Percentiles rank a stretch among this genome's conserved stretches.
Evolutionary conservation across 2,888 invertebrate species (phyloP).

Genomic region (Glaucopsyche alexis): DNA sequence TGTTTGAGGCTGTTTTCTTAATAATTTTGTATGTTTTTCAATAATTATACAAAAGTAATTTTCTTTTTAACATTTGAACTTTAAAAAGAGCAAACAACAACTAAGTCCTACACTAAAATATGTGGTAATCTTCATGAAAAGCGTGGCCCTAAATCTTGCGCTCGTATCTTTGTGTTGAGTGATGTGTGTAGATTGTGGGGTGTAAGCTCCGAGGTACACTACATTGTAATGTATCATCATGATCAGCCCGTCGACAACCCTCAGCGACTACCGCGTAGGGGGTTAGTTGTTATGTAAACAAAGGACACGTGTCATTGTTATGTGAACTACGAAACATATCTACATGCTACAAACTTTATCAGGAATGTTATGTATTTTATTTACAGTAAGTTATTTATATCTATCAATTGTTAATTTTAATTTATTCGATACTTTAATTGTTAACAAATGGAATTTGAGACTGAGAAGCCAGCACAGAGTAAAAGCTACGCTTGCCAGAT

Average conservation of each 20-base stretch:
- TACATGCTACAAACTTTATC: no score
- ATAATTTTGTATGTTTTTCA: not conserved
- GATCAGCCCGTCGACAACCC: not conserved
- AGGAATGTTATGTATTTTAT: no score
- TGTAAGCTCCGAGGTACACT: not conserved
- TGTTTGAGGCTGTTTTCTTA: not conserved
- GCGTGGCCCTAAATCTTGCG: not conserved
- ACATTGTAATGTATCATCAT: conserved; percentile 11
- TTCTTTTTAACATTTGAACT: not conserved
- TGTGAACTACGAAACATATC: not conserved
- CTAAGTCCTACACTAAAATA: not conserved
- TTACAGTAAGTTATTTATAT: no score
- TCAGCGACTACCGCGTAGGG: not conserved
- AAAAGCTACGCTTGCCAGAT: no score
- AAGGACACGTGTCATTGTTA: not conserved
- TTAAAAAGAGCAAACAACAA: not conserved
- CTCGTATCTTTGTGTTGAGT: not conserved
- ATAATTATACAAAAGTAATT: not conserved
- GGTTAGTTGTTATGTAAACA: not conserved
- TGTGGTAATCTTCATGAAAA: not conserved
- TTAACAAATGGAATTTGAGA: no score
- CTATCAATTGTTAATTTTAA: no score
- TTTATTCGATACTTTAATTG: no score
- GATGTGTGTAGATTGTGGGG: not conserved
- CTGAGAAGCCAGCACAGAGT: no score